phyloP scores from a whole-genome alignment of 2,888 invertebrate species.

The Teinopalpus imperialis region DNA sequence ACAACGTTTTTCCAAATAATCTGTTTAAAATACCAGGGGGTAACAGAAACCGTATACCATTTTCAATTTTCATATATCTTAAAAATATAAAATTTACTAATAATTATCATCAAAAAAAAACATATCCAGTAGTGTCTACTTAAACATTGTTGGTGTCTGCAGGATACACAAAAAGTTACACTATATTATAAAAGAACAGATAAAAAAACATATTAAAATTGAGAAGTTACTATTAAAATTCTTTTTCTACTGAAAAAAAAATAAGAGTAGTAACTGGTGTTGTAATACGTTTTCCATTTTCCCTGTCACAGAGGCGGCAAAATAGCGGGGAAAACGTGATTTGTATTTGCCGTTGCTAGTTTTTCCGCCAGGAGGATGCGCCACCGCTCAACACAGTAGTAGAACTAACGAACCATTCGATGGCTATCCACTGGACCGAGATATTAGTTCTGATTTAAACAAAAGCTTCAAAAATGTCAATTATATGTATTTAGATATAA shows the following conservation, averaged over 20 bases:
- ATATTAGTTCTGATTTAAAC: constrained; percentile 43
- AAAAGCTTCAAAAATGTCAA: not conserved
- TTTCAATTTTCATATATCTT: not conserved
- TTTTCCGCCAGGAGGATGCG: constrained; percentile 63
- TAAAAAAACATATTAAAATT: too few relatives aligned
- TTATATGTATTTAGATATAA: too few relatives aligned
- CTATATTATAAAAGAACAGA: too few relatives aligned
- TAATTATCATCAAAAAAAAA: not conserved
- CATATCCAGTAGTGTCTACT: too few relatives aligned
- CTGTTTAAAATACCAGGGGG: too few relatives aligned
- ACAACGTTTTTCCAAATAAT: too few relatives aligned
- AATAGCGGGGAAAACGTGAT: constrained; percentile 52
- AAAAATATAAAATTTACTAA: not conserved
- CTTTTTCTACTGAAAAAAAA: too few relatives aligned
- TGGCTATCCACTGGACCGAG: constrained; percentile 55
- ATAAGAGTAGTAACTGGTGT: too few relatives aligned
- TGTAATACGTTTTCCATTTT: constrained; percentile 21
- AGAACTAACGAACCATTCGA: constrained; percentile 72
- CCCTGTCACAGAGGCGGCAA: constrained; percentile 21
- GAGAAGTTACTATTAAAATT: too few relatives aligned
- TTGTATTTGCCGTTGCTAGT: constrained; percentile 68
- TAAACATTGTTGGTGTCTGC: too few relatives aligned
- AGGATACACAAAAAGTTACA: too few relatives aligned
- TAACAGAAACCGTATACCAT: too few relatives aligned
- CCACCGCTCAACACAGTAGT: constrained; percentile 47